A percentile compares a stretch with the other conserved stretches of the same genome.
These are phyloP conservation scores for Apus apus DNA, from an alignment of 2,113 vertebrate genomes.

Conservation along the genomic window DNA sequence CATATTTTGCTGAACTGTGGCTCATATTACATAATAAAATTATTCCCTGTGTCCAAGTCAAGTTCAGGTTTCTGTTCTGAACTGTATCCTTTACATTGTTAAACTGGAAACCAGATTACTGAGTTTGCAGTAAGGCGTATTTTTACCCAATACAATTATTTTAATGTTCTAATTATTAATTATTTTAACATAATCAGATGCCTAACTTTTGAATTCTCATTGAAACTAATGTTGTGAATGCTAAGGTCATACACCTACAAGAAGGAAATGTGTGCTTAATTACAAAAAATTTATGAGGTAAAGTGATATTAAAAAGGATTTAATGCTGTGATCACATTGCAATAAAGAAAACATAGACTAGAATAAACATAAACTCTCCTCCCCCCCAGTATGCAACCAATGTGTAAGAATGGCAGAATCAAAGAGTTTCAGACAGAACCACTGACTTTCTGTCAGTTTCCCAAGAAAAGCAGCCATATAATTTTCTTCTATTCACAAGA, in stretches of 20 bases:
- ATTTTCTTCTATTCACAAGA: neutral
- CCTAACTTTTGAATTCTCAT: neutral
- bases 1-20: neutral
- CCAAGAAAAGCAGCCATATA: neutral
- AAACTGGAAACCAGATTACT: neutral
- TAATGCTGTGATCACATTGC: neutral
- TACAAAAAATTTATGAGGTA: neutral
- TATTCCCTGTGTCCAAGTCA: neutral
- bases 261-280: neutral
- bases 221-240: neutral
- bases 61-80: neutral
- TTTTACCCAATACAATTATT: neutral
- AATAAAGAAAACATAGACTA: neutral
- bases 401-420: neutral
- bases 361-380: neutral
- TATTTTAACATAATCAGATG: neutral
- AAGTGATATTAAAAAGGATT: neutral
- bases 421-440: neutral
- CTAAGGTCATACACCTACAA: neutral
- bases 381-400: neutral
- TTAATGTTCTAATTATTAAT: neutral
- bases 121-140: neutral
- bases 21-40: neutral
- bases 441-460: neutral
- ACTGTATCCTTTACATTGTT: neutral